phyloP scores from a whole-genome alignment of 2,888 invertebrate genomes.

The Pantelozetes paolii region DNA sequence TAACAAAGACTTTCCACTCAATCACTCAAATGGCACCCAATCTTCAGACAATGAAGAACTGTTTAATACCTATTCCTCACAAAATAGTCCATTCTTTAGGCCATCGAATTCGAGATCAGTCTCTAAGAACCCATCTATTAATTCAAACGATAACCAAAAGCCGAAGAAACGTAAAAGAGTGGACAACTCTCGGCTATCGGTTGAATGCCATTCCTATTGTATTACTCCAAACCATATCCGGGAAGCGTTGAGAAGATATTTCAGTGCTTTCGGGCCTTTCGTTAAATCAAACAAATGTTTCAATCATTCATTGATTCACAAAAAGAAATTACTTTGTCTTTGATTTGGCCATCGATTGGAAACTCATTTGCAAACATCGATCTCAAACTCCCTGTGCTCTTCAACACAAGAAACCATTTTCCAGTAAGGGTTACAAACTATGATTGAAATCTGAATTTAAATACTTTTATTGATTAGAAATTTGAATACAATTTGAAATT shows the following conservation, averaged over 20 bases:
- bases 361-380: no score
- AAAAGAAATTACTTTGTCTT: constrained; percentile 10
- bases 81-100: constrained; percentile 47
- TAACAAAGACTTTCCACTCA: constrained; percentile 42
- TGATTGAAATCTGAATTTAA: no score
- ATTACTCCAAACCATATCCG: constrained; percentile 73
- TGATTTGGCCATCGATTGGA: no score
- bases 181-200: constrained; percentile 46
- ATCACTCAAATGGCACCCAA: neutral
- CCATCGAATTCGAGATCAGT: constrained; percentile 42
- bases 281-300: neutral
- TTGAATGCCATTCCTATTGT: constrained; percentile 56
- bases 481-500: no score
- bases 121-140: constrained; percentile 37
- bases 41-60: constrained; percentile 46
- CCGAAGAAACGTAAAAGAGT: constrained; percentile 50
- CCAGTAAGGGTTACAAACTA: no score
- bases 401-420: neutral
- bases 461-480: no score
- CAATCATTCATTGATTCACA: neutral
- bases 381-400: neutral
- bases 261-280: constrained; percentile 49
- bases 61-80: constrained; percentile 28
- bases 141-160: constrained; percentile 45
- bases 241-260: constrained; percentile 71